Conservation (phyloP, 2,113 vertebrate genomes). For the Megaptera novaeangliae region DNA sequence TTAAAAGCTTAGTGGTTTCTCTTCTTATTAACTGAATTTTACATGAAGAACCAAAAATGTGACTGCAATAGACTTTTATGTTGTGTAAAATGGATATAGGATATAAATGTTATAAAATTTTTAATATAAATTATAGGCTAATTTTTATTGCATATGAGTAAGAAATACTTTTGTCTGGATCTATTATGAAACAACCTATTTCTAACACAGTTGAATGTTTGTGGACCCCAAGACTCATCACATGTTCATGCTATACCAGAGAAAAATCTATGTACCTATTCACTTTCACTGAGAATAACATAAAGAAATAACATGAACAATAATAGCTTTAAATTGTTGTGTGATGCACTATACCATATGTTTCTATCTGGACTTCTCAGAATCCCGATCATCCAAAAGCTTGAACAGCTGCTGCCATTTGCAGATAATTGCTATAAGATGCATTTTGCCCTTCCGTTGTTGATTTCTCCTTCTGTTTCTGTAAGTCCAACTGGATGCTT, state of each 20-base stretch:
- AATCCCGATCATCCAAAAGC: conserved; percentile 12
- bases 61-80: neutral
- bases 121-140: neutral
- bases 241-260: neutral
- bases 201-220: neutral
- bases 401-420: conserved; percentile 58
- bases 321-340: conserved; percentile 22
- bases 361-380: conserved; percentile 58
- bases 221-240: neutral
- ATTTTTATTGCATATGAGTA: neutral
- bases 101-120: neutral
- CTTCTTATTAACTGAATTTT: neutral
- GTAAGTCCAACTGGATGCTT: neutral
- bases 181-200: neutral
- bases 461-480: conserved; percentile 42
- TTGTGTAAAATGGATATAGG: neutral
- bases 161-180: neutral
- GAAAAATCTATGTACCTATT: conserved; percentile 7
- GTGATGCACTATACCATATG: conserved; percentile 50
- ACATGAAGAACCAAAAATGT: neutral
- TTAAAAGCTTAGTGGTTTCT: neutral
- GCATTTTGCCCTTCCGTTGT: conserved; percentile 4
- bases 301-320: conserved; percentile 17
- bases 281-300: conserved; percentile 31
- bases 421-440: conserved; percentile 21